Percentiles rank a stretch among this genome's conserved stretches.
Evolutionary conservation across 2,113 vertebrate genomes (phyloP).

Genomic region (Catharus minimus): DNA sequence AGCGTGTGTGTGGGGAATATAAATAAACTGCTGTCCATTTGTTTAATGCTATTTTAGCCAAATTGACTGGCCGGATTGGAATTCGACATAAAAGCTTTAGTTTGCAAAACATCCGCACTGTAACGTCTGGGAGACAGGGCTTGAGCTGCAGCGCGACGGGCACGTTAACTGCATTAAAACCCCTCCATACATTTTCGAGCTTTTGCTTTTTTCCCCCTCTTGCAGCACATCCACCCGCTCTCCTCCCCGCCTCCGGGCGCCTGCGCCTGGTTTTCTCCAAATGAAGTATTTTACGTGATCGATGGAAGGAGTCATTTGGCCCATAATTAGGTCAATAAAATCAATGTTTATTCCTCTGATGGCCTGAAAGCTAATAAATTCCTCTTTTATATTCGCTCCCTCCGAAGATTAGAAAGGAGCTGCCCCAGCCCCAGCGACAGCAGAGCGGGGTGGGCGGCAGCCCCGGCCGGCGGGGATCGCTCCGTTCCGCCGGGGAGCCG

Average conservation of each 20-base stretch:
- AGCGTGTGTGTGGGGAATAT: background rate
- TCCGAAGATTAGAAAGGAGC: constrained; percentile 39
- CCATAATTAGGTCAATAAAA: constrained; percentile 73
- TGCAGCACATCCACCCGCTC: constrained; percentile 49
- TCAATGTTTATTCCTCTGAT: constrained; percentile 66
- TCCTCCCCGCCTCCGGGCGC: constrained; percentile 35
- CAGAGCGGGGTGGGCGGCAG: background rate
- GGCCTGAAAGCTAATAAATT: constrained; percentile 65
- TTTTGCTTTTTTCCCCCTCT: constrained; percentile 11
- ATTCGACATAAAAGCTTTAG: constrained; percentile 60
- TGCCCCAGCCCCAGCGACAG: background rate
- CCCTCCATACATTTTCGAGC: constrained; percentile 4
- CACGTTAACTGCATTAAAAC: constrained; percentile 51
- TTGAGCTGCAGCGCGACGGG: constrained; percentile 33
- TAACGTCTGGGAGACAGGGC: constrained; percentile 49
- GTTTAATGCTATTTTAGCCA: constrained; percentile 65
- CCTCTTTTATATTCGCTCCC: constrained; percentile 60
- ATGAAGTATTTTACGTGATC: constrained; percentile 68
- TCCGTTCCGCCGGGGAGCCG: background rate
- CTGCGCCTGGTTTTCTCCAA: constrained; percentile 59
- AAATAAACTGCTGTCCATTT: constrained; percentile 61
- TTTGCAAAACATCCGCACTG: constrained; percentile 61
- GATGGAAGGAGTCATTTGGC: constrained; percentile 69
- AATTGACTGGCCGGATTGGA: constrained; percentile 64
- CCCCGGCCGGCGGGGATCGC: background rate